phyloP scores from a whole-genome alignment of 2,888 invertebrate species.

The Chrysolina haemoptera region DNA sequence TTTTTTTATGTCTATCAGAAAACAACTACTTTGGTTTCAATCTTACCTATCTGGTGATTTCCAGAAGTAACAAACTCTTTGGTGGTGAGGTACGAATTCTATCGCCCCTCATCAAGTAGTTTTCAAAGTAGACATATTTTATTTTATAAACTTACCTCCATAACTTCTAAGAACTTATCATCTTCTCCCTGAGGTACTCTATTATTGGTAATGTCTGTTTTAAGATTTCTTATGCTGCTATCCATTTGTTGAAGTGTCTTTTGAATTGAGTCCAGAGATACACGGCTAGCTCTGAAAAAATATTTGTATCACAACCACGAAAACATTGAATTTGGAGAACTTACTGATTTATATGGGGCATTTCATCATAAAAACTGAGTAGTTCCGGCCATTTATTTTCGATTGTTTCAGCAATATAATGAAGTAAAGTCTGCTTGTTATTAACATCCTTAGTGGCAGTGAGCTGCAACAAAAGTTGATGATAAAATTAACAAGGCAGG shows the following conservation, averaged over 20 bases:
- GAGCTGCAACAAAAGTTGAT: conserved; percentile 71
- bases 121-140: too few relatives aligned
- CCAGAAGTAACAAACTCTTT: too few relatives aligned
- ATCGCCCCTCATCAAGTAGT: too few relatives aligned
- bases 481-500: too few relatives aligned
- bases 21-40: too few relatives aligned
- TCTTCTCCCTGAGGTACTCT: conserved; percentile 84
- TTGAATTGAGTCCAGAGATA: conserved; percentile 86
- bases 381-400: conserved; percentile 92
- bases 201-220: conserved; percentile 91
- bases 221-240: conserved; percentile 87
- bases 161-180: conserved; percentile 88
- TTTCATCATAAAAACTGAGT: conserved; percentile 85
- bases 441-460: conserved; percentile 94
- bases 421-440: conserved; percentile 92
- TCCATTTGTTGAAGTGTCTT: conserved; percentile 90
- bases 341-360: conserved; percentile 84
- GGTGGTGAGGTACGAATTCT: too few relatives aligned
- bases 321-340: neutral
- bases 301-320: neutral
- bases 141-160: conserved; percentile 78
- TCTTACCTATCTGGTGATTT: too few relatives aligned
- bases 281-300: conserved; percentile 81
- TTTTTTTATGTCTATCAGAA: too few relatives aligned
- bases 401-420: conserved; percentile 90